Base-by-base conservation (phyloP, 2,113 vertebrate genomes). In the Melanostigma gelatinosum region DNA sequence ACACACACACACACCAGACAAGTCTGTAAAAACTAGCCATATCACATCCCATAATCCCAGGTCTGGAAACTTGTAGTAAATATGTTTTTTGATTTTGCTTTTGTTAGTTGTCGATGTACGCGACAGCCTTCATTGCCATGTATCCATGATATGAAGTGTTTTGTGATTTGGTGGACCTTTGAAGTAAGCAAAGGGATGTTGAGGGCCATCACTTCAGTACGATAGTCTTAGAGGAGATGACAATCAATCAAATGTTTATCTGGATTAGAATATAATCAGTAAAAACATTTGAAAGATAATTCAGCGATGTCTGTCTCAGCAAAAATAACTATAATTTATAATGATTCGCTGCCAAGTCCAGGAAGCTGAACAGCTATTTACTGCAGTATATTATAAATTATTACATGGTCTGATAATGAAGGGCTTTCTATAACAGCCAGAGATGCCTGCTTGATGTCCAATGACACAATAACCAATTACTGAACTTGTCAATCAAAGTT, bases 1-100 rank as follows among this genome's bases (percentile, higher is more conserved):
- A 40, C 16, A 42, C 55, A 65, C 38, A 16, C 29, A 42, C 68
- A 70, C 63, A 64, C 67, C 61, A 81, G 27, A 67, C 16, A 62
- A 57, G 55, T 60, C 42, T 8, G 57, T 57, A 77, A 38, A 22
- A 40, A 46, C 24, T 20, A 22, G 34, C 48, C 48, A 42, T 27
- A 20, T 68, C 54, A 42, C 10, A 40, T 32, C 58, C 18, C 18
- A 52, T 68, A 78, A 77, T 65, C 12, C 15, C 74, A 36, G 15
- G 42, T 69, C 38, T 69, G 57, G n/a, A n/a, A n/a, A n/a, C n/a
- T n/a, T n/a, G n/a, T n/a, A n/a, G n/a, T 9, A 60, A 60, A 34
- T 8, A 60, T 40, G 61, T 13, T 40, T 9, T 4, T 40, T 3
- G 3, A 62, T 62, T 24, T 63, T 8, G 24, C 2, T 5, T 34